Evolutionary conservation across 2,113 vertebrate species (phyloP).

Genomic region (Ailurus styani): DNA sequence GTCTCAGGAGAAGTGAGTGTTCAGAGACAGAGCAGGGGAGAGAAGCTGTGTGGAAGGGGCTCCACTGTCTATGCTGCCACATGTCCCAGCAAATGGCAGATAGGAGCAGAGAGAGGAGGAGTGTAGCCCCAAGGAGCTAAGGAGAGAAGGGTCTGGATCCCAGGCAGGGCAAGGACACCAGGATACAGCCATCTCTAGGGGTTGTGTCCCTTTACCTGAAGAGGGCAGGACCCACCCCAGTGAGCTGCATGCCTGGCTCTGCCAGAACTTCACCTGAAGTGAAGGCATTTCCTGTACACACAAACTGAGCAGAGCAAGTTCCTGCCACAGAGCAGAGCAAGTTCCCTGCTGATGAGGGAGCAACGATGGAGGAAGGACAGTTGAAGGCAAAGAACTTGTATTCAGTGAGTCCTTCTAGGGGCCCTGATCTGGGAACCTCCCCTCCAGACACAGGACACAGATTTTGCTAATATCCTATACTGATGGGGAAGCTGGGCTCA

Average conservation of each 20-base stretch:
- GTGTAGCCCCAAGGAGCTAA: background rate
- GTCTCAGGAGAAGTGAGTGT: background rate
- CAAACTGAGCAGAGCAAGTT: background rate
- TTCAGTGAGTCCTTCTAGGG: background rate
- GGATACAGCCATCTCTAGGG: background rate
- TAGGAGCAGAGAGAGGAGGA: background rate
- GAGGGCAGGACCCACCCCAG: background rate
- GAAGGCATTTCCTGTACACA: background rate
- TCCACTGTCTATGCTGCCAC: background rate
- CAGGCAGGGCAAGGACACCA: background rate
- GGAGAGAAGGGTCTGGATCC: background rate
- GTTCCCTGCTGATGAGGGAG: background rate
- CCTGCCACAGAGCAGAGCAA: background rate
- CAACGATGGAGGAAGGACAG: accelerated
- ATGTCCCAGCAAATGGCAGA: accelerated
- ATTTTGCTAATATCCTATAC: background rate
- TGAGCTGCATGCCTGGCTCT: background rate
- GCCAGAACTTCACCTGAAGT: background rate
- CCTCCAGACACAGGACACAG: background rate
- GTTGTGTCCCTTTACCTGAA: background rate
- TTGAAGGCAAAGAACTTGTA: background rate
- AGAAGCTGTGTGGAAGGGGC: background rate
- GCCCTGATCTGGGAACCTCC: background rate
- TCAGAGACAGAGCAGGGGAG: background rate
- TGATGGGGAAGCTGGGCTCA: background rate